These are phyloP conservation scores for Melangyna quadrimaculata DNA, from an alignment of 2,888 invertebrate species.

Conservation along the genomic window DNA sequence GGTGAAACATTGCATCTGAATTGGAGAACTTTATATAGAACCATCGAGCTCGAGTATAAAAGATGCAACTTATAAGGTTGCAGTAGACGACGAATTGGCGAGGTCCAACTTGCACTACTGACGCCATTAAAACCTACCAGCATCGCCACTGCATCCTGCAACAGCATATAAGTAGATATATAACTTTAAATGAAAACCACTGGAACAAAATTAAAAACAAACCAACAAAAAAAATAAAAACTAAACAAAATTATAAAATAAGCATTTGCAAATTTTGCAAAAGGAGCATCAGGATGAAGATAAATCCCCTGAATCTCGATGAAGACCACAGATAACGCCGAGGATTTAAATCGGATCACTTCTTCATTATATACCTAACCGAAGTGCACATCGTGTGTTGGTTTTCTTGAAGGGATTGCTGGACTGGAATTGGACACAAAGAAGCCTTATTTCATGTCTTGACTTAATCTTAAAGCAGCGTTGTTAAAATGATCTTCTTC, in stretches of 20 bases:
- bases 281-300: constrained; percentile 67
- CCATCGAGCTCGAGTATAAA: constrained; percentile 13
- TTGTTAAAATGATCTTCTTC: too few species aligned
- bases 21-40: constrained; percentile 21
- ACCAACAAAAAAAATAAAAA: constrained; percentile 30
- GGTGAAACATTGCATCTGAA: constrained; percentile 63
- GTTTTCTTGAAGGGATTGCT: not conserved
- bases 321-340: constrained; percentile 71
- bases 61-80: constrained; percentile 54
- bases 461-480: too few species aligned
- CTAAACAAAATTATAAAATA: constrained; percentile 66
- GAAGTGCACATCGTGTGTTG: constrained; percentile 54
- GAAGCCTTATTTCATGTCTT: not conserved
- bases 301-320: constrained; percentile 72
- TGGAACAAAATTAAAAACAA: not conserved
- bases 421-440: not conserved
- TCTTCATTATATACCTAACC: constrained; percentile 61
- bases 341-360: constrained; percentile 72
- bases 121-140: constrained; percentile 66
- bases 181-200: constrained; percentile 59
- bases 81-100: constrained; percentile 55
- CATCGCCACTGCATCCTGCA: constrained; percentile 33
- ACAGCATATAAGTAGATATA: constrained; percentile 9
- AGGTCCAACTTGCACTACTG: constrained; percentile 55
- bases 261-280: constrained; percentile 70